A percentile compares a stretch with the other conserved stretches of the same genome.
Conservation (phyloP, 2,888 invertebrate species). For the Amiota communis region DNA sequence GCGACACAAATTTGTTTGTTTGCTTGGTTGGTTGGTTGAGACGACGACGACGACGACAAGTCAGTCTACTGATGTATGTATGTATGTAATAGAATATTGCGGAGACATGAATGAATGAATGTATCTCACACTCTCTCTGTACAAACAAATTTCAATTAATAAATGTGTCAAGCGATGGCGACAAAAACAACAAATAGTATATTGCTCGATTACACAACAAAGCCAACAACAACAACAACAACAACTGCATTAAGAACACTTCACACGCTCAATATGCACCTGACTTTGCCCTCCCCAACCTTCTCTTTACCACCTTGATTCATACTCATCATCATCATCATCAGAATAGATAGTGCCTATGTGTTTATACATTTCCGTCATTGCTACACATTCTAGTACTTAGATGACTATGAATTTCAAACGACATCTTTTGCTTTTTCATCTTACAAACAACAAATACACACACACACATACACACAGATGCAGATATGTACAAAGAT, state of each 20-base stretch:
- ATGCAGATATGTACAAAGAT: too few relatives aligned
- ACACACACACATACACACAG: slow-evolving; percentile 3
- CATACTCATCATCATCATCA: too few relatives aligned
- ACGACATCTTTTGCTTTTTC: background rate
- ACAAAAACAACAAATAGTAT: background rate
- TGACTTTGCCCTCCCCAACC: slow-evolving; percentile 40
- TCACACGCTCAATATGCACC: slow-evolving; percentile 46
- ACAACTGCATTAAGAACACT: background rate
- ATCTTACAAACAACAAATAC: background rate
- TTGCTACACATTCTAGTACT: background rate
- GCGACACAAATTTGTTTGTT: slow-evolving; percentile 10
- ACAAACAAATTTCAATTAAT: slow-evolving; percentile 65
- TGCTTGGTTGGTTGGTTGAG: background rate
- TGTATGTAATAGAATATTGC: too few relatives aligned
- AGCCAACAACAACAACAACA: background rate
- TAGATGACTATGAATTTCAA: background rate
- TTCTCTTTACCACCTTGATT: too few relatives aligned
- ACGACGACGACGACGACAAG: too few relatives aligned
- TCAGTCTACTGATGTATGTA: too few relatives aligned
- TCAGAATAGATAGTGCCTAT: background rate
- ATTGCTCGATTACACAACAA: slow-evolving; percentile 56
- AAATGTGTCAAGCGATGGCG: slow-evolving; percentile 60
- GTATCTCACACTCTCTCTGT: background rate
- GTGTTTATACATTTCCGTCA: too few relatives aligned
- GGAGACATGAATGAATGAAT: too few relatives aligned